A percentile compares a stretch with the other conserved stretches of the same genome.
phyloP scores from a whole-genome alignment of 2,113 vertebrate genomes.

The Pithys albifrons region DNA sequence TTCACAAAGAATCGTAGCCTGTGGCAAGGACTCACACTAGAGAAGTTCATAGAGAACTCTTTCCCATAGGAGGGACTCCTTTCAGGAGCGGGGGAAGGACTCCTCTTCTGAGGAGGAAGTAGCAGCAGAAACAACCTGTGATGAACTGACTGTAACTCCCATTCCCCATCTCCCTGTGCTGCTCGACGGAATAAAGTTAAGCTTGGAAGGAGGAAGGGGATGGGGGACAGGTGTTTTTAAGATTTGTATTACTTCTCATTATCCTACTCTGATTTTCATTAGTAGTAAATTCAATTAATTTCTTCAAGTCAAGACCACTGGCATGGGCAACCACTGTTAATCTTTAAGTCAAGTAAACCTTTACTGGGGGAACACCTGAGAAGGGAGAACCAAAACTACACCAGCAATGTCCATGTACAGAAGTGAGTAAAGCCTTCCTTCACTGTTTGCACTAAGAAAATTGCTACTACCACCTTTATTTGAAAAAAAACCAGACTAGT shows the following conservation, averaged over 20 bases:
- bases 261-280: neutral
- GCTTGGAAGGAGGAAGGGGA: neutral
- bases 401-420: neutral
- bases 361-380: neutral
- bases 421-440: neutral
- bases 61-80: neutral
- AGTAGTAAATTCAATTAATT: neutral
- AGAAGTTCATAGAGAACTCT: accelerated
- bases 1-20: neutral
- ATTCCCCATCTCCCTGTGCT: neutral
- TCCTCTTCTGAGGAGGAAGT: neutral
- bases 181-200: neutral
- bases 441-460: neutral
- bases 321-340: neutral
- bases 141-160: neutral
- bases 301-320: neutral
- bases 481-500: neutral
- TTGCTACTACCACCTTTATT: neutral
- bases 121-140: neutral
- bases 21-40: neutral
- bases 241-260: neutral
- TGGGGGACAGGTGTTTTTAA: neutral
- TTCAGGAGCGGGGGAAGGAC: neutral
- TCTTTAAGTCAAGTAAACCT: neutral
- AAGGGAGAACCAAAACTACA: neutral